Base-by-base conservation (phyloP, 2,888 invertebrate genomes). In the Yponomeuta plumbellus region DNA sequence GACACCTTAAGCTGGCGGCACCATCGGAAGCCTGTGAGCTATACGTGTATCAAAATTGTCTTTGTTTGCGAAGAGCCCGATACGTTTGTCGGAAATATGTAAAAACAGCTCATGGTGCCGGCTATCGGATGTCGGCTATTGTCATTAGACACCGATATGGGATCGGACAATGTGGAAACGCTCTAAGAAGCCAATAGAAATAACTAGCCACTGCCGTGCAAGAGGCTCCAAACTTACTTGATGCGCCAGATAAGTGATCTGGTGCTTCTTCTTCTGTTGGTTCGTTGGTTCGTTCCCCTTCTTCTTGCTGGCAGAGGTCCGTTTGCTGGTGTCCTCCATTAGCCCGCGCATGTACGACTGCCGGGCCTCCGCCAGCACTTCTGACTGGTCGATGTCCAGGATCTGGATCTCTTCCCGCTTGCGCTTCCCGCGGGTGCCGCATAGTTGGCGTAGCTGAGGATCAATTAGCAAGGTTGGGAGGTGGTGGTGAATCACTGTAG, bases 231-330 rank as follows among this genome's bases (percentile, higher is more conserved):
- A 34, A 64, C 62, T 69, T 75, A 94, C 94, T 92, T 94, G 94
- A 82, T 95, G 95, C 23, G 98, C 98, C 72, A 99, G 92, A 84
- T 98, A 98, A 1, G 98, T 98, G 74, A 99, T 98, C 91, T 99
- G 98, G 92, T 99, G 98, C 84, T 98, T 98, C 72, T 95, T 93
- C 72, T 94, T 94, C 66, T 96, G 96, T 72, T 94, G 94, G 11
- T 91, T 91, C n/a, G 94, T 93, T 0, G 95, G 94, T 72, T 80
- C 92, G 79, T 84, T 92, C 79, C 78, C 93, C 85, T 74, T 88
- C 91, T 82, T 92, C 93, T 86, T 93, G 80, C 92, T 80, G 71
- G 89, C 79, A 67, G 83, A 92, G 76, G 79, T 91, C 70, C 84
- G 89, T 83, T 74, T 91, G 74, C 71, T 93, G 70, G 94, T 94